Evolutionary conservation across 37 sponge, comb jelly and placozoan species (phyloP).

Genomic region (Dysidea cf. avara): DNA sequence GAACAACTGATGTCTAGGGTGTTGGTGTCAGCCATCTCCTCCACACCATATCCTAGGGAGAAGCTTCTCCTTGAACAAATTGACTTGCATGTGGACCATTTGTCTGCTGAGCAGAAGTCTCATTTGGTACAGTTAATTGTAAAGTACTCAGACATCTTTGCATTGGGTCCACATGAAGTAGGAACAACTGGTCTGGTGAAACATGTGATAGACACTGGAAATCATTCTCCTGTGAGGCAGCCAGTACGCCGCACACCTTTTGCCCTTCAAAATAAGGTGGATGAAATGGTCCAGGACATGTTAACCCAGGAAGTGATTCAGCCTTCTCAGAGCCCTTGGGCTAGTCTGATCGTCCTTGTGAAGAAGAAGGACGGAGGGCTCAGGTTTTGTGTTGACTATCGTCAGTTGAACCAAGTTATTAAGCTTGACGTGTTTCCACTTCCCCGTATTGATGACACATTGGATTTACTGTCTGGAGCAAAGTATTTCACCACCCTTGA

Average conservation of each 20-base stretch:
- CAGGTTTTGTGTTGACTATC: constrained; percentile 60
- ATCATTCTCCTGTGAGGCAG: constrained; percentile 42
- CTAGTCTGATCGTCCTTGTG: constrained; percentile 51
- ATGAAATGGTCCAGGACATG: constrained; percentile 43
- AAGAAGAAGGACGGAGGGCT: constrained; percentile 40
- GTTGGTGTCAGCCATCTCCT: too few relatives aligned
- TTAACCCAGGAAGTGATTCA: constrained; percentile 31
- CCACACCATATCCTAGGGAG: too few relatives aligned
- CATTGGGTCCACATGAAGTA: constrained; percentile 31
- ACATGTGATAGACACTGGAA: constrained; percentile 42
- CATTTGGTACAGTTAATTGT: too few relatives aligned
- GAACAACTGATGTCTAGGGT: too few relatives aligned
- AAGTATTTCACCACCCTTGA: too few relatives aligned
- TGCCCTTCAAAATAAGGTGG: constrained; percentile 27
- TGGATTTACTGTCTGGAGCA: too few relatives aligned
- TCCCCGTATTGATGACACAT: too few relatives aligned
- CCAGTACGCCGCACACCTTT: constrained; percentile 34
- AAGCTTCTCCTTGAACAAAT: too few relatives aligned
- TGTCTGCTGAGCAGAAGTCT: too few relatives aligned
- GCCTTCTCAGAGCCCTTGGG: constrained; percentile 57
- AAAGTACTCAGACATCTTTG: constrained; percentile 34
- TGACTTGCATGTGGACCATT: too few relatives aligned
- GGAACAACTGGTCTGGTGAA: constrained; percentile 14
- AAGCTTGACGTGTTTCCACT: constrained; percentile 66
- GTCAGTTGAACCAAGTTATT: constrained; percentile 36